Evolutionary conservation across 2,888 invertebrate genomes (phyloP).

Genomic region (Steinernema hermaphroditum): DNA sequence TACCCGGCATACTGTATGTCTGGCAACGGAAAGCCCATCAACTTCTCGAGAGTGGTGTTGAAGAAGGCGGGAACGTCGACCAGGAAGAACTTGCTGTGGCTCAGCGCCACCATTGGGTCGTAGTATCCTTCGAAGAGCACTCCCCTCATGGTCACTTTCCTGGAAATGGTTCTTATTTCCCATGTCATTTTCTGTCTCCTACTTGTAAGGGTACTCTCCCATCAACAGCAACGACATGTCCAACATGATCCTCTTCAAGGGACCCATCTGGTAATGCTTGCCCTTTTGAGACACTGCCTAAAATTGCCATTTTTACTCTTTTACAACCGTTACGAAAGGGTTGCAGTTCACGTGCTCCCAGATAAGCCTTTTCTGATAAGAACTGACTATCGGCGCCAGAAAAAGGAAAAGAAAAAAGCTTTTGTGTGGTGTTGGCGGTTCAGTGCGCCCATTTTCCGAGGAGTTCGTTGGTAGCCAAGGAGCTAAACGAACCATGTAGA

Average conservation of each 20-base stretch:
- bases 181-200: neutral
- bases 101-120: constrained; percentile 37
- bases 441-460: too few species aligned
- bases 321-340: neutral
- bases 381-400: neutral
- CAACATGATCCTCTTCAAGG: neutral
- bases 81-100: constrained; percentile 31
- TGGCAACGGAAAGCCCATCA: neutral
- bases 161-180: neutral
- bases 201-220: constrained; percentile 35
- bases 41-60: neutral
- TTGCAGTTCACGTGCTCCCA: neutral
- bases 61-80: neutral
- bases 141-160: constrained; percentile 33
- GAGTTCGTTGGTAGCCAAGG: too few species aligned
- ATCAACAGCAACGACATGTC: neutral
- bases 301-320: neutral
- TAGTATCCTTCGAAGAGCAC: constrained; percentile 39
- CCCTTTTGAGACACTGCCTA: neutral
- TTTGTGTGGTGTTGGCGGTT: too few species aligned
- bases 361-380: neutral
- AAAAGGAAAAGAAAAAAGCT: neutral
- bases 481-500: constrained; percentile 26
- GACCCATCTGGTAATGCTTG: neutral
- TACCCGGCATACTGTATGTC: constrained; percentile 4